A percentile compares a stretch with the other conserved stretches of the same genome.
phyloP scores from a whole-genome alignment of 2,797 vertebrate genomes.

The Neosalanx taihuensis region DNA sequence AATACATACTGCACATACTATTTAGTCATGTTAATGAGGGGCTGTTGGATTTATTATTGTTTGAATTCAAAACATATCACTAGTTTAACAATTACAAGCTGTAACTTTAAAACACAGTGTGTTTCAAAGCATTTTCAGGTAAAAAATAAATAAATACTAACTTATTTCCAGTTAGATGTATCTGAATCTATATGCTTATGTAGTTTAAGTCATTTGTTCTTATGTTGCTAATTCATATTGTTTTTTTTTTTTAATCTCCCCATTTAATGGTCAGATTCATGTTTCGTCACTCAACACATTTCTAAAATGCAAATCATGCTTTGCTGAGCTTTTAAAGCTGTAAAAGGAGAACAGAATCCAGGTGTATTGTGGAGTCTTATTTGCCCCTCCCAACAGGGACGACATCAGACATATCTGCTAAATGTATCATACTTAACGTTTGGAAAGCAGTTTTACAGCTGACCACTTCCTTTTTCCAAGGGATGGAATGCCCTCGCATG shows the following conservation, averaged over 20 bases:
- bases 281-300: conserved; percentile 6
- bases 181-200: not conserved
- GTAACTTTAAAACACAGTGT: not conserved
- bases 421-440: conserved; percentile 46
- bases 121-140: not conserved
- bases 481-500: conserved; percentile 23
- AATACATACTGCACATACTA: conserved; percentile 23
- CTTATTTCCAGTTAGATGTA: no score
- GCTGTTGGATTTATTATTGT: not conserved
- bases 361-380: conserved; percentile 35
- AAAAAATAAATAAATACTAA: not conserved
- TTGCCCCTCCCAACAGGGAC: conserved; percentile 18
- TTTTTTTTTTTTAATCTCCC: conserved; percentile 35
- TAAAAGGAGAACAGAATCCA: conserved; percentile 30
- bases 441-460: conserved; percentile 39
- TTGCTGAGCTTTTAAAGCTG: conserved; percentile 19
- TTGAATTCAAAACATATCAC: no score
- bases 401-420: conserved; percentile 39
- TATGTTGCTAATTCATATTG: conserved; percentile 1
- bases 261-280: conserved; percentile 11
- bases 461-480: conserved; percentile 39
- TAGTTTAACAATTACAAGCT: no score
- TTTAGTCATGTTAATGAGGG: not conserved
- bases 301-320: conserved; percentile 30
- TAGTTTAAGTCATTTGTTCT: conserved; percentile 5